A percentile compares a stretch with the other conserved stretches of the same genome.
phyloP scores from a whole-genome alignment of 2,888 invertebrate genomes.

The Pseudococcus jackbeardsleyi region DNA sequence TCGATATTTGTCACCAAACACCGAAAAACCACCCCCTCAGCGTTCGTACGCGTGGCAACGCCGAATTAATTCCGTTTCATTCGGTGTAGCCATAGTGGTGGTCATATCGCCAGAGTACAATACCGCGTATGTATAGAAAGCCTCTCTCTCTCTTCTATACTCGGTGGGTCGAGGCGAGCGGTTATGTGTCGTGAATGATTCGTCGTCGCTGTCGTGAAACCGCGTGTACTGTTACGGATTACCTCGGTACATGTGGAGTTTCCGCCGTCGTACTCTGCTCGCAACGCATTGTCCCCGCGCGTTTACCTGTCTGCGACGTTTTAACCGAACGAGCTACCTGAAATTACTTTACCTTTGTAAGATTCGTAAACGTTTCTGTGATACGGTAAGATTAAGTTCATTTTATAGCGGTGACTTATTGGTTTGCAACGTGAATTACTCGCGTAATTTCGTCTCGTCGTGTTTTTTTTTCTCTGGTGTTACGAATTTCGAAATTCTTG shows the following conservation, averaged over 20 bases:
- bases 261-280: conserved; percentile 38
- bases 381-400: conserved; percentile 56
- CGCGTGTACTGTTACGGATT: conserved; percentile 48
- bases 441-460: neutral
- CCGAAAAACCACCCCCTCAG: too few species aligned
- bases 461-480: neutral
- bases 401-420: conserved; percentile 54
- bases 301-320: conserved; percentile 51
- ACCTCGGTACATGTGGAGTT: conserved; percentile 11
- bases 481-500: too few species aligned
- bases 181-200: neutral
- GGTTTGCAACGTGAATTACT: conserved; percentile 28
- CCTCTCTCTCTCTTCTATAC: neutral
- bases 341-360: conserved; percentile 57
- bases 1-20: too few species aligned
- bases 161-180: too few species aligned
- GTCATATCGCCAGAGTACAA: too few species aligned
- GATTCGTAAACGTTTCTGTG: conserved; percentile 57
- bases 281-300: conserved; percentile 37
- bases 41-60: too few species aligned
- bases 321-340: conserved; percentile 58
- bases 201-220: conserved; percentile 39
- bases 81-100: too few species aligned
- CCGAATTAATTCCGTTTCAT: too few species aligned
- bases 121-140: too few species aligned